Evolutionary conservation across 2,888 invertebrate species (phyloP), one percentile per base, ranked within the genome.

Genomic region (Acrobasis suavella): DNA sequence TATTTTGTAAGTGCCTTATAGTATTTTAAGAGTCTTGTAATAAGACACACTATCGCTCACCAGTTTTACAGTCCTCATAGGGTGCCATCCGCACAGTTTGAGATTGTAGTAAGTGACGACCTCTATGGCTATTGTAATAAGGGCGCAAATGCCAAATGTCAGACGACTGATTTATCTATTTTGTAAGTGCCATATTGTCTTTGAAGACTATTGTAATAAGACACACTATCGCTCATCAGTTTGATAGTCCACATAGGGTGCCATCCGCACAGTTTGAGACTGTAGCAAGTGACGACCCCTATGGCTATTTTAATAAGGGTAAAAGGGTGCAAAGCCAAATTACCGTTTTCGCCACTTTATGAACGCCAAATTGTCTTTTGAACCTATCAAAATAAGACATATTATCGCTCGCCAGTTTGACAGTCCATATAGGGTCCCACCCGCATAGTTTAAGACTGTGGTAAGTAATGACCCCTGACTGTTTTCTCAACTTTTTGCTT

Each of bases 201-300:
- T 54, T 52, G 14, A n/a, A n/a, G 39, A 14, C 38, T 5, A 10
- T 50, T 49, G 5, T 54, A 22, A 14, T 32, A 16, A 32, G 9
- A 37, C 58, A 59, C 39, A 16, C n/a, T 37, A 32, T 22, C 22
- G 10, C 80, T 82, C 55, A 94, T 94, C 89, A 94, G 78, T 63
- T 94, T 91, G 1, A 96, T 90, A 5, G 95, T 94, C 93, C 94
- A 94, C 71, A 94, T 92, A 0, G 96, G 96, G 74, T 96, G 95
- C 51, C 93, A 74, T 0, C 94, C 89, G 22, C 82, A 74, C 6
- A 81, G 50, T 8, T 81, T 75, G 37, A 91, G 80, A 1, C 77
- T 75, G 71, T 77, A 89, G 70, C 93, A 89, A 0, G 85, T 85
- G 14, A 81, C 14, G 0, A 67, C 70, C 0, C 80, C 73, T 2